Conservation (phyloP, 2,113 vertebrate genomes). For the Neomonachus schauinslandi region DNA sequence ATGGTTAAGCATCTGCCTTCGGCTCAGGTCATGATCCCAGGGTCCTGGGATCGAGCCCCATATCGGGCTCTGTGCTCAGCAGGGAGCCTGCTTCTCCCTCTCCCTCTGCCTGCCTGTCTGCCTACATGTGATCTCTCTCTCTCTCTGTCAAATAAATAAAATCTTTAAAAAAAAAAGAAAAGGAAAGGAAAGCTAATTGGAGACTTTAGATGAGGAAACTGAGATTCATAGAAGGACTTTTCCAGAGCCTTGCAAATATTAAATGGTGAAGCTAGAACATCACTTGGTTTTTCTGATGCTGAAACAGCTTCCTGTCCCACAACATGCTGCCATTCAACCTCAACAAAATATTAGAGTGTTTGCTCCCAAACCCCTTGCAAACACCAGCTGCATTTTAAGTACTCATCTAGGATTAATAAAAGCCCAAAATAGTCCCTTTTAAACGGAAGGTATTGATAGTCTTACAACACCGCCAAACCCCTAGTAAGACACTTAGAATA, state of each 20-base stretch:
- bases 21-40: too few species aligned
- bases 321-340: neutral
- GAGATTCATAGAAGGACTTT: neutral
- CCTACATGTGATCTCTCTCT: too few species aligned
- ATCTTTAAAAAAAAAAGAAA: too few species aligned
- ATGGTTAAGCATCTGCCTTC: too few species aligned
- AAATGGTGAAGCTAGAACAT: neutral
- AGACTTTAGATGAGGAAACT: neutral
- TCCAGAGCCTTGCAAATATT: neutral
- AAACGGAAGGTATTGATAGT: neutral
- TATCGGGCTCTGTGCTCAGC: too few species aligned
- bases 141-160: too few species aligned
- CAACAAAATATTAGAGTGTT: neutral
- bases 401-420: slow-evolving; percentile 7
- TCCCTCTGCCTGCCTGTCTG: too few species aligned
- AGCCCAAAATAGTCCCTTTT: neutral
- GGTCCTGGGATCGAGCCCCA: too few species aligned
- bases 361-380: neutral
- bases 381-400: neutral
- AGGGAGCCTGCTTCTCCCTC: too few species aligned
- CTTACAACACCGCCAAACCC: neutral
- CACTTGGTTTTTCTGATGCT: neutral
- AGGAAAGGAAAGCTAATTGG: neutral
- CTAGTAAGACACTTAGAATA: neutral
- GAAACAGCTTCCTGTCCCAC: neutral